These are phyloP conservation scores for Reticulitermes lucifugus DNA, from an alignment of 2,888 invertebrate genomes.

Conservation along the genomic window DNA sequence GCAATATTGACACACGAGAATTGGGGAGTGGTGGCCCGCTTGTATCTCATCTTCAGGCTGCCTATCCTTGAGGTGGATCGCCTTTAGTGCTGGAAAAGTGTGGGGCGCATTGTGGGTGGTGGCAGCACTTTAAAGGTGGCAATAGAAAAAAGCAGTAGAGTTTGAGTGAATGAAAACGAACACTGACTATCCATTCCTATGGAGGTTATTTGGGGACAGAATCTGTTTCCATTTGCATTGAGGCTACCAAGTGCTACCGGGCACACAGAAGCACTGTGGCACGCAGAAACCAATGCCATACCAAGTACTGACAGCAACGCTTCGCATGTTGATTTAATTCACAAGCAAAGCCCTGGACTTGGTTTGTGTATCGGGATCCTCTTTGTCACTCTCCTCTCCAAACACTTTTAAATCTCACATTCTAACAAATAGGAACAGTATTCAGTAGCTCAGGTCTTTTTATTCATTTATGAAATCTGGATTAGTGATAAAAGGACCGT, in stretches of 20 bases:
- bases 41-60: not conserved
- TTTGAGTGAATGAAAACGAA: not conserved
- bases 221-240: slow-evolving; percentile 10
- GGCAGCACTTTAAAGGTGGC: not conserved
- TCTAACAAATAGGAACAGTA: no score
- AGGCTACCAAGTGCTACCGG: slow-evolving; percentile 10
- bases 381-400: no score
- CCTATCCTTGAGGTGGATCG: not conserved
- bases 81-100: not conserved
- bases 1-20: not conserved
- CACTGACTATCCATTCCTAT: not conserved
- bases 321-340: not conserved
- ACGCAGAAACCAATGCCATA: not conserved
- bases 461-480: no score
- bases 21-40: not conserved
- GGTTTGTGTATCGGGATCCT: not conserved
- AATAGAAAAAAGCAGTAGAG: not conserved
- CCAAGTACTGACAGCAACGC: not conserved
- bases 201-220: not conserved
- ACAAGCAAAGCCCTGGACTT: not conserved
- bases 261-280: not conserved
- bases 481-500: no score
- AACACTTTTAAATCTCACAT: no score
- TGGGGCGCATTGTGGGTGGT: no score
- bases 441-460: no score